Percentiles rank a stretch among this genome's conserved stretches.
Conservation (phyloP, 1,140 invertebrate genomes). For the Neotoxoptera formosana region DNA sequence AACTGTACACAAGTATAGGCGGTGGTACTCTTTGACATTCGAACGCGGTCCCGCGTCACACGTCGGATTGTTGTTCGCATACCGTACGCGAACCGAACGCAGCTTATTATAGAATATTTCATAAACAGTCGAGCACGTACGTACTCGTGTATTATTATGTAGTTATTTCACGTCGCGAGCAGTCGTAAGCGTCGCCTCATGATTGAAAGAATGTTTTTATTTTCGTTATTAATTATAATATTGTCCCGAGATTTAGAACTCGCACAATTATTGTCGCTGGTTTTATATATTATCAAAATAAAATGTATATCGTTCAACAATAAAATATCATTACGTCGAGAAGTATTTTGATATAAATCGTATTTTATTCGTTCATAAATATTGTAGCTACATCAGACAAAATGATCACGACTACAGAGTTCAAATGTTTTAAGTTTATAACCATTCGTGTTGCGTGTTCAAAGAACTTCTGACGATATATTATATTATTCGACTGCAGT, state of each 20-base stretch:
- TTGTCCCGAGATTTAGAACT: too few relatives aligned
- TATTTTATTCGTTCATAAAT: not conserved
- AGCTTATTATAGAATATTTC: not conserved
- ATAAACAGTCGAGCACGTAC: not conserved
- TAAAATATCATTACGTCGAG: not conserved
- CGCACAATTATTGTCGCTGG: too few relatives aligned
- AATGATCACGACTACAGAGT: too few relatives aligned
- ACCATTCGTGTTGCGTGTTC: not conserved
- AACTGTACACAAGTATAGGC: not conserved
- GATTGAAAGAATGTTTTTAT: too few relatives aligned
- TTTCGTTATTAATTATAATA: too few relatives aligned
- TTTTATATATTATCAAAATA: not conserved
- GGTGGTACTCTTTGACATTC: not conserved
- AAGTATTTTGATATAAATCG: not conserved
- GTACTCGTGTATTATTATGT: too few relatives aligned
- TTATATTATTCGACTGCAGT: not conserved
- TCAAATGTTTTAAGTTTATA: not conserved
- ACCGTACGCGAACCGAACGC: not conserved
- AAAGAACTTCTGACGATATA: not conserved
- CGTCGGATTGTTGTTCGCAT: not conserved
- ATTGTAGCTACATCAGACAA: not conserved
- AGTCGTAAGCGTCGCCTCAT: not conserved
- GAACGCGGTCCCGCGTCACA: not conserved
- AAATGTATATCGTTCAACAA: not conserved
- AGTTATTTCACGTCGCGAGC: too few relatives aligned